phyloP scores from a whole-genome alignment of 2,888 invertebrate species.

The Homarus gammarus region DNA sequence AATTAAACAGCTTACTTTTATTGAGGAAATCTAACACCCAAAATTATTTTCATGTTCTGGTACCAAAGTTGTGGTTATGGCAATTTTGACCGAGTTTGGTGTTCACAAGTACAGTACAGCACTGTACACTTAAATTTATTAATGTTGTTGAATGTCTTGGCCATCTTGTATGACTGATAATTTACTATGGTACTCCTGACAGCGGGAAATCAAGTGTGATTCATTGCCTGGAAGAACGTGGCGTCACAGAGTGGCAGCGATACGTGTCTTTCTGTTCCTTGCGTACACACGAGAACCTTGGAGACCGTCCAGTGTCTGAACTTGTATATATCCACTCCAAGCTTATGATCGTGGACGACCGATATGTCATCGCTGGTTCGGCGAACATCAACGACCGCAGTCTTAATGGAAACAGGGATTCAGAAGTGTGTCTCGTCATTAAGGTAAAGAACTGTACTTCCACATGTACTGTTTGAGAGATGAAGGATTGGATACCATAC shows the following conservation, averaged over 20 bases:
- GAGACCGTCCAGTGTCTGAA: constrained; percentile 86
- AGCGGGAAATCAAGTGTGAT: constrained; percentile 93
- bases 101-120: too few relatives aligned
- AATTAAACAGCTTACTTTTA: too few relatives aligned
- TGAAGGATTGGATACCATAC: too few relatives aligned
- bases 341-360: constrained; percentile 95
- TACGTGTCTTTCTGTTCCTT: constrained; percentile 96
- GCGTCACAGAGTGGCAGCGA: constrained; percentile 88
- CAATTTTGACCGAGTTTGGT: too few relatives aligned
- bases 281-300: constrained; percentile 87
- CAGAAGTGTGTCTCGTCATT: constrained; percentile 93
- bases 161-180: not conserved
- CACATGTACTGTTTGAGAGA: too few relatives aligned
- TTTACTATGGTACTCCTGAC: not conserved
- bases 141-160: too few relatives aligned
- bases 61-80: too few relatives aligned
- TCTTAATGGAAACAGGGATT: constrained; percentile 95
- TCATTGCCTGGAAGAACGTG: constrained; percentile 87
- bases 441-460: constrained; percentile 84
- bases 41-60: too few relatives aligned
- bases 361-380: constrained; percentile 94
- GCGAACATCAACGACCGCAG: constrained; percentile 99
- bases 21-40: too few relatives aligned
- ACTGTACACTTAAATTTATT: too few relatives aligned
- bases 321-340: constrained; percentile 98